Evolutionary conservation across 1,140 invertebrate species (phyloP), one percentile per base, ranked within the genome.

Genomic region (Ceratina calcarata): DNA sequence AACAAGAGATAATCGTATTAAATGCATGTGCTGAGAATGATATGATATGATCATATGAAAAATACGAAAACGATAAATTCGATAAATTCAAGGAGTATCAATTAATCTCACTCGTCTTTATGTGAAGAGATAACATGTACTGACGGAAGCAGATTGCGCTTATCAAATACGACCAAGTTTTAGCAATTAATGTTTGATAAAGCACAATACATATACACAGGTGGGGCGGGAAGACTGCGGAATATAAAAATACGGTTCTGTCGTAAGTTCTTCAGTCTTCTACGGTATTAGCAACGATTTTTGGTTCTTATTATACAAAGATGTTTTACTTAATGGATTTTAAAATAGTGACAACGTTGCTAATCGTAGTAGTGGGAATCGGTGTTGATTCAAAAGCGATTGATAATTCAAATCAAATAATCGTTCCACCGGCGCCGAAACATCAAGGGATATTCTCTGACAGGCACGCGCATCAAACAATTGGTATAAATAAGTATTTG

Each of bases 341-440:
- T 13, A 16, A 22, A 62, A 51, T 18, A 4, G 6, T 18, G 2
- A 22, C 60, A 20, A 51, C 67, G 6, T 3, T 69, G 13, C 27
- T 82, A 0, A 3, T 64, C 1, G 16, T 49, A 37, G 7, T 37
- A 3, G 67, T 75, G 16, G 32, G 15, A 13, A 20, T 57, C 18
- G 32, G n/a, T 51, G 32, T 12, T 0, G 53, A 60, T 55, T 57
- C 76, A 7, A 69, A 74, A 12, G 16, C 62, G 12, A 80, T 51
- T 8, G 61, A 68, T 77, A 60, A 24, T 24, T 32, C 20, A 1
- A 68, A 62, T 15, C 65, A 61, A 20, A 55, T 57, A 6, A 12
- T 77, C 4, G 32, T 86, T 7, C 89, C 89, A n/a, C 88, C 90
- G 15, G 10, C 15, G 1, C 81, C 88, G 8, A 78, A 78, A 6